These are phyloP conservation scores for Danio albolineatus DNA, from an alignment of 2,797 vertebrate genomes.

Conservation along the genomic window DNA sequence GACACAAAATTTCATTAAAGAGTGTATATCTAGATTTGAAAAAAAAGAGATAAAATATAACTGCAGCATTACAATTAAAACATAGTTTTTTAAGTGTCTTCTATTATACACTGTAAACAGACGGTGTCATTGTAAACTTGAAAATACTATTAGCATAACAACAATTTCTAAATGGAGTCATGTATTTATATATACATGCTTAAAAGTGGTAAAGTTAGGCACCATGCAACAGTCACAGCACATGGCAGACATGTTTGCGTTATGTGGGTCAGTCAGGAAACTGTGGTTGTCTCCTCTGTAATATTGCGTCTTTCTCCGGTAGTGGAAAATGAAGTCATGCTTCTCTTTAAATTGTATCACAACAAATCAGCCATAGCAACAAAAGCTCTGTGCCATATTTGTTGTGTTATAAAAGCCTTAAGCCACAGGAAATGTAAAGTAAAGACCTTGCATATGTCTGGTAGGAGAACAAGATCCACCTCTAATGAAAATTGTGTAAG, in stretches of 20 bases:
- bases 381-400: slow-evolving; percentile 17
- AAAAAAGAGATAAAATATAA: too few species aligned
- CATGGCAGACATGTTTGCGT: slow-evolving; percentile 32
- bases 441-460: slow-evolving; percentile 23
- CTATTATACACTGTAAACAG: background rate
- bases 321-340: slow-evolving; percentile 58
- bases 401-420: background rate
- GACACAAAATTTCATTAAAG: too few species aligned
- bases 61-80: background rate
- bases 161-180: background rate
- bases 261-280: slow-evolving; percentile 53
- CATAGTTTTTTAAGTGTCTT: background rate
- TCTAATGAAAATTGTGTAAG: slow-evolving; percentile 11
- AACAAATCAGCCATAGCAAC: slow-evolving; percentile 50
- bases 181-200: background rate
- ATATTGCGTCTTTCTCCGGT: slow-evolving; percentile 33
- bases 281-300: slow-evolving; percentile 52
- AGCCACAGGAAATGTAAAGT: slow-evolving; percentile 22
- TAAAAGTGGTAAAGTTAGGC: background rate
- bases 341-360: slow-evolving; percentile 39
- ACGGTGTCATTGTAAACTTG: background rate
- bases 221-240: slow-evolving; percentile 11
- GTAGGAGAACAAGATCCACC: slow-evolving; percentile 18
- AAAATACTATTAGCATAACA: background rate
- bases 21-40: too few species aligned